Conservation (phyloP, 2,797 vertebrate genomes). For the Gymnoscopelus microlampas region DNA sequence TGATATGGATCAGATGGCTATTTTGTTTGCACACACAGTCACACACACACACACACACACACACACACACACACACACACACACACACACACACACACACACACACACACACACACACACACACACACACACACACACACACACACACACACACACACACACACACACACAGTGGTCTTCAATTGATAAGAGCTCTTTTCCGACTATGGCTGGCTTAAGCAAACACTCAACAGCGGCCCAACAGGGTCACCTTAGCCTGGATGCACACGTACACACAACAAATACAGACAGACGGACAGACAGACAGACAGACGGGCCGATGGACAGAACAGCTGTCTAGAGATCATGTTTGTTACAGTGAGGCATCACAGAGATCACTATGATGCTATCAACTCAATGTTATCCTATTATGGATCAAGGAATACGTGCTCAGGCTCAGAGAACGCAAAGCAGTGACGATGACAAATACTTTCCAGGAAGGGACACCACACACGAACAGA, state of each 20-base stretch:
- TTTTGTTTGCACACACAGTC: slow-evolving; percentile 23
- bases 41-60: neutral
- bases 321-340: neutral
- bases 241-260: too few relatives aligned
- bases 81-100: neutral
- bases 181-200: too few relatives aligned
- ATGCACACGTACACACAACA: neutral
- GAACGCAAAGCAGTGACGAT: neutral
- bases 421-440: neutral
- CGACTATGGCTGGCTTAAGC: too few relatives aligned
- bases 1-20: slow-evolving; percentile 26
- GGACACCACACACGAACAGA: neutral
- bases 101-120: neutral
- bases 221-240: neutral
- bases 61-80: slow-evolving; percentile 2
- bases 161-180: neutral
- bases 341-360: neutral
- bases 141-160: neutral
- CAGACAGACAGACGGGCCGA: neutral
- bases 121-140: slow-evolving; percentile 2
- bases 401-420: too few relatives aligned
- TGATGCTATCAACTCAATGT: neutral
- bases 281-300: neutral
- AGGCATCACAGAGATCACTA: neutral
- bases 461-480: neutral